Base-by-base conservation (phyloP, 2,888 invertebrate species). In the Plebejus argus region DNA sequence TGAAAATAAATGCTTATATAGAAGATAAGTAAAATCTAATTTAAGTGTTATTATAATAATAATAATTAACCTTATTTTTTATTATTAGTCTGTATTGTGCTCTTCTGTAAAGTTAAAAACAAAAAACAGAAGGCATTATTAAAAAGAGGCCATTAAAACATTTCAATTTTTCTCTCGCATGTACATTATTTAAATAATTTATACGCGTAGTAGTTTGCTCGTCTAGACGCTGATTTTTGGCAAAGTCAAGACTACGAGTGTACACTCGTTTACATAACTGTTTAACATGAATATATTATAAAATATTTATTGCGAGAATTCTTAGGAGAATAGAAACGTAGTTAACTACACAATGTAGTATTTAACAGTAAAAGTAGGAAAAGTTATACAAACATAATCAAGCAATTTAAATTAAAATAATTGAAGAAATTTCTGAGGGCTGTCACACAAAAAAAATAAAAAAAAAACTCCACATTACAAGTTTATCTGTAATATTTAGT, bases 211-310 rank as follows among this genome's bases (percentile, higher is more conserved):
- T 87, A 86, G 88, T 87, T 86, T 82, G 79, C 81, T 79, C 79
- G 89, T 88, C 89, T 89, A 89, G 89, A 89, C 91, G 82, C 83
- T 84, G 86, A 88, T 88, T 90, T 90, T 91, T 90, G 90, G 90
- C 90, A 90, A 86, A 85, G 87, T 87, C 88, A 89, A 89, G 89
- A 87, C 85, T 86, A 84, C 82, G 61, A 74, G 70, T 28, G 74
- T 76, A 78, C 72, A 79, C 79, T 77, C 78, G 77, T 61, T 76
- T 35, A 53, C 33, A 71, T 77, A 72, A 58, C 23, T 74, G 74
- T 74, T 74, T 71, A n/a, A 74, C 66, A n/a, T 33, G 45, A 35
- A 53, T 58, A n/a, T 23, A 28, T 66, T 66, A 66, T 5, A 18
- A 28, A 28, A 23, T 23, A 12, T 23, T 23, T 12, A 33, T 66